phyloP scores from a whole-genome alignment of 2,888 invertebrate genomes.

The Brachyptera putata region DNA sequence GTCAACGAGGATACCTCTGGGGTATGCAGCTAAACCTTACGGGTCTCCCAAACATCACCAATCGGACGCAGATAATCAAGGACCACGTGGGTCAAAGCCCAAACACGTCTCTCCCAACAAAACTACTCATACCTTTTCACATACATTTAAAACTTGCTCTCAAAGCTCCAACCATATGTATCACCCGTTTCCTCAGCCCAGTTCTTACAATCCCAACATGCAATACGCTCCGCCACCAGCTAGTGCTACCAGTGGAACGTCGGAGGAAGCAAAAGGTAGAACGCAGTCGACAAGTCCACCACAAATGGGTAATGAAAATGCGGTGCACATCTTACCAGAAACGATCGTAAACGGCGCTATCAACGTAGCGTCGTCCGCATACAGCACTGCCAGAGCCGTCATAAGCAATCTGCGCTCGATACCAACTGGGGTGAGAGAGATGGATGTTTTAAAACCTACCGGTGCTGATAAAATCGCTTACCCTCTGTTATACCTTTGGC shows the following conservation, averaged over 20 bases:
- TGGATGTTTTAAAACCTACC: too few species aligned
- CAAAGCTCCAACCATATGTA: background rate
- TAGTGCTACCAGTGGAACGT: background rate
- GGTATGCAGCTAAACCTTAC: constrained; percentile 1
- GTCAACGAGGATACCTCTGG: constrained; percentile 1
- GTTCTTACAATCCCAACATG: too few species aligned
- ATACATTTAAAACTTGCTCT: background rate
- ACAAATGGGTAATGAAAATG: background rate
- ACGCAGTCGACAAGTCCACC: background rate
- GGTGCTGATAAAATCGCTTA: too few species aligned
- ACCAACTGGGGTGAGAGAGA: background rate
- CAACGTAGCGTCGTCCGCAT: constrained; percentile 46
- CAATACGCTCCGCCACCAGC: background rate
- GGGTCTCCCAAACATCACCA: constrained; percentile 7
- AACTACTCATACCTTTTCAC: background rate
- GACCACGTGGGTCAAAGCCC: background rate
- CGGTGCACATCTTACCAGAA: constrained; percentile 44
- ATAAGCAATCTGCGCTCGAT: constrained; percentile 43
- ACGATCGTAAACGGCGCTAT: constrained; percentile 46
- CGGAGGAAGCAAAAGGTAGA: background rate
- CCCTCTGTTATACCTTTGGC: too few species aligned
- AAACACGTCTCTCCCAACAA: background rate
- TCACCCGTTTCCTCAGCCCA: background rate
- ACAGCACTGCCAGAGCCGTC: constrained; percentile 45
- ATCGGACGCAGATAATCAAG: too few species aligned